Percentiles rank a stretch among this genome's conserved stretches.
Conservation (phyloP, 2,888 invertebrate genomes). For the Sarcophaga caerulescens region DNA sequence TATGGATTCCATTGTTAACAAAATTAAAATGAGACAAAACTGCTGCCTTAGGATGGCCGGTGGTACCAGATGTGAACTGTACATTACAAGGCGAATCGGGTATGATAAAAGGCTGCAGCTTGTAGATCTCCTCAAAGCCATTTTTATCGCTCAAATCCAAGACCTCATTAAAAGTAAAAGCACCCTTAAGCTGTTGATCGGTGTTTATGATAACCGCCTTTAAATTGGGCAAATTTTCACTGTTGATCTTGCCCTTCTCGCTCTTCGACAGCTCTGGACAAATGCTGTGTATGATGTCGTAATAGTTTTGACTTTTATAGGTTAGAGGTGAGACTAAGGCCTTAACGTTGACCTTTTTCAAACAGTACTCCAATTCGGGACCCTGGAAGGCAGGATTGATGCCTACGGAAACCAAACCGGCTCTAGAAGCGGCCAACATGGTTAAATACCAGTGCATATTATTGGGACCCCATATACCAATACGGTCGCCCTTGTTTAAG, state of each 20-base stretch:
- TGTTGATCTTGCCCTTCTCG: constrained; percentile 81
- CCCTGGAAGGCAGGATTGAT: constrained; percentile 89
- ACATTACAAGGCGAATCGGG: constrained; percentile 88
- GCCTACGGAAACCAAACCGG: constrained; percentile 88
- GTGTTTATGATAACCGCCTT: constrained; percentile 84
- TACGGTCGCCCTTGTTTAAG: constrained; percentile 86
- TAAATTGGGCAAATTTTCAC: constrained; percentile 82
- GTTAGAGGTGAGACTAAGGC: constrained; percentile 85
- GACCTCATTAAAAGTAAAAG: constrained; percentile 81
- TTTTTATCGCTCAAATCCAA: constrained; percentile 73
- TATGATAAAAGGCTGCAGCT: constrained; percentile 83
- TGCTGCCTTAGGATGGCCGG: constrained; percentile 89
- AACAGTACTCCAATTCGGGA: constrained; percentile 86
- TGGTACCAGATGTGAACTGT: constrained; percentile 93
- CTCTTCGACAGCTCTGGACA: constrained; percentile 83
- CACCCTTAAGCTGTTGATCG: constrained; percentile 80
- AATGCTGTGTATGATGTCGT: constrained; percentile 84
- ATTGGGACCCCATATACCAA: constrained; percentile 92
- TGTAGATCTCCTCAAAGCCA: constrained; percentile 70
- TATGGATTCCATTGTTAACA: constrained; percentile 88
- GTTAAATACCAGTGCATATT: constrained; percentile 88
- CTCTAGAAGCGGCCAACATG: constrained; percentile 87
- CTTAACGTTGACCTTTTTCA: constrained; percentile 87
- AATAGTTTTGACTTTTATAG: constrained; percentile 86
- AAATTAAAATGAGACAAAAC: constrained; percentile 87